These are phyloP conservation scores for Helicoverpa zea DNA, from an alignment of 1,140 invertebrate species.

Conservation along the genomic window DNA sequence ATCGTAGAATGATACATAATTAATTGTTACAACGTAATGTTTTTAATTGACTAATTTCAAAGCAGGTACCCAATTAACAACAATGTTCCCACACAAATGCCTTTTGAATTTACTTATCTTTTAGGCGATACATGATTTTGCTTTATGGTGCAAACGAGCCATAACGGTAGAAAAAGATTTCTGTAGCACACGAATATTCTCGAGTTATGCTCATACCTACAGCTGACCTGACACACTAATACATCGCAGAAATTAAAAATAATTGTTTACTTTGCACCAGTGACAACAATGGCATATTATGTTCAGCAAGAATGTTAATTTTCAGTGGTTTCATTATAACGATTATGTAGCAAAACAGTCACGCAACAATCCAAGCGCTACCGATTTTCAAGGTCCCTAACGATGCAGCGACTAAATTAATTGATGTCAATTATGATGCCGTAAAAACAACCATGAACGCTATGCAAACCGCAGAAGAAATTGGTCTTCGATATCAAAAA, in stretches of 20 bases:
- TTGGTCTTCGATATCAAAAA: conserved; percentile 31
- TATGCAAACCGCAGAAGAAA: conserved; percentile 39
- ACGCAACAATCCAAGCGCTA: conserved; percentile 35
- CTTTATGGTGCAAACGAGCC: conserved; percentile 30
- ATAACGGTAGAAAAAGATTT: conserved; percentile 19
- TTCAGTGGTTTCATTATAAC: conserved; percentile 12
- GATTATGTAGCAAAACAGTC: conserved; percentile 37
- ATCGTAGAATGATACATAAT: conserved; percentile 1
- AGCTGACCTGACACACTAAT: not conserved
- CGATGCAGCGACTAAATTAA: conserved; percentile 34
- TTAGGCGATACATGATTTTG: conserved; percentile 31
- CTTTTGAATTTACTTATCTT: conserved; percentile 35
- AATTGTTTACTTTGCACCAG: conserved; percentile 7
- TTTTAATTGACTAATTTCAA: conserved; percentile 48
- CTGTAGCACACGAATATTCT: conserved; percentile 8
- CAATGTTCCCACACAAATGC: conserved; percentile 39
- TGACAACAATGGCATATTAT: conserved; percentile 19
- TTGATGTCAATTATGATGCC: conserved; percentile 12
- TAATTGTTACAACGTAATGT: conserved; percentile 30
- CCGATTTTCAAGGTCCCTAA: conserved; percentile 24
- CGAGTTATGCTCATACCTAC: not conserved
- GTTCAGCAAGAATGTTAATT: conserved; percentile 6
- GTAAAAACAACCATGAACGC: conserved; percentile 8
- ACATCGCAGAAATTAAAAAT: not conserved
- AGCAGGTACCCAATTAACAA: conserved; percentile 23